A percentile compares a stretch with the other conserved stretches of the same genome.
phyloP scores from a whole-genome alignment of 2,888 invertebrate species.

The Xestia xanthographa region DNA sequence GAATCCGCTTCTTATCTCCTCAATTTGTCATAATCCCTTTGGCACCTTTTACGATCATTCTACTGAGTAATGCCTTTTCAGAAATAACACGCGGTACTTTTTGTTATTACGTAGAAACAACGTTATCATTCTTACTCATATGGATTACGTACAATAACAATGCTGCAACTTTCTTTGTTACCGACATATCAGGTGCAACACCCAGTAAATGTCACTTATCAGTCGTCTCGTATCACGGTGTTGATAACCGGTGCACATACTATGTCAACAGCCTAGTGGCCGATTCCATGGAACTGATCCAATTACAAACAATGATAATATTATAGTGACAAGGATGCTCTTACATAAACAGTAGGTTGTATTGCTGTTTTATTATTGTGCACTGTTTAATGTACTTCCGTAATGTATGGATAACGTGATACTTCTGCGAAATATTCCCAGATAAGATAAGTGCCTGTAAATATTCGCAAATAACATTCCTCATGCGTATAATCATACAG shows the following conservation, averaged over 20 bases:
- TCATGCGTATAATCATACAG: not conserved
- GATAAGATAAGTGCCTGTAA: conserved; percentile 49
- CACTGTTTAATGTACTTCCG: conserved; percentile 45
- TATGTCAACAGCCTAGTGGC: conserved; percentile 68
- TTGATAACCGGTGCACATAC: conserved; percentile 63
- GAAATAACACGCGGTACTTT: not conserved
- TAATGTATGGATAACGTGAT: conserved; percentile 31
- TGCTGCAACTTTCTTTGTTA: conserved; percentile 57
- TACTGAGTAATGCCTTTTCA: conserved; percentile 4
- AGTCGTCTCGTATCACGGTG: conserved; percentile 49
- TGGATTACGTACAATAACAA: conserved; percentile 14
- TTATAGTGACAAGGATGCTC: conserved; percentile 55
- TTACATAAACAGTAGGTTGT: conserved; percentile 39
- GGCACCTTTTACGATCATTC: not conserved
- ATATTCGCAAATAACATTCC: conserved; percentile 50
- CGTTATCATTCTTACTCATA: conserved; percentile 45
- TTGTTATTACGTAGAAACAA: not conserved
- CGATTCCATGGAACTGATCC: conserved; percentile 71
- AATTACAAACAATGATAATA: conserved; percentile 66
- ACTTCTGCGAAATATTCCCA: conserved; percentile 39
- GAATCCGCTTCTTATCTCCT: not conserved
- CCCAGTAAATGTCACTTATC: conserved; percentile 60
- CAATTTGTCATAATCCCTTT: conserved; percentile 15
- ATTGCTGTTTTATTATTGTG: conserved; percentile 47
- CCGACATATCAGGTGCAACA: conserved; percentile 59